Evolutionary conservation across 2,797 vertebrate species (phyloP).

Genomic region (Anguilla anguilla): DNA sequence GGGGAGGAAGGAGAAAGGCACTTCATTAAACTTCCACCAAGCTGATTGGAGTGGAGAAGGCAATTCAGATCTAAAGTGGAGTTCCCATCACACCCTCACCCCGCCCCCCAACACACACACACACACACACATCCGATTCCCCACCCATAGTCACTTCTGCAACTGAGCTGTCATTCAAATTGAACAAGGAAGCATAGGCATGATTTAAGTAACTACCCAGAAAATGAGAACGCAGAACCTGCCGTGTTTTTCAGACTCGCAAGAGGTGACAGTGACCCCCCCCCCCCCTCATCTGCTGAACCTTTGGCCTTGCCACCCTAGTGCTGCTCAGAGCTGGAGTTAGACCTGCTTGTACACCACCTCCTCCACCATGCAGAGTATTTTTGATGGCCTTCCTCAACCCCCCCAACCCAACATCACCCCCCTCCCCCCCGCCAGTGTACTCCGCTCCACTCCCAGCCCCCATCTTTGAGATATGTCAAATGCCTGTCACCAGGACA

Average conservation of each 20-base stretch:
- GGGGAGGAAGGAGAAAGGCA: slow-evolving; percentile 90
- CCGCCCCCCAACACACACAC: slow-evolving; percentile 45
- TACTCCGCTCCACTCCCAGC: slow-evolving; percentile 63
- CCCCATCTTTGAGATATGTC: slow-evolving; percentile 82
- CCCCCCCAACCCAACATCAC: slow-evolving; percentile 61
- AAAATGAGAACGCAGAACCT: slow-evolving; percentile 34
- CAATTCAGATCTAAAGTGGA: slow-evolving; percentile 95
- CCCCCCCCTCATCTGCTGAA: slow-evolving; percentile 52
- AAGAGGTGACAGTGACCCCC: slow-evolving; percentile 77
- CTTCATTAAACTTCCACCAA: slow-evolving; percentile 99
- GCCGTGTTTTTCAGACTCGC: slow-evolving; percentile 78
- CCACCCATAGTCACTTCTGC: slow-evolving; percentile 79
- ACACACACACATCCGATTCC: slow-evolving; percentile 71
- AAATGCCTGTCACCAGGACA: slow-evolving; percentile 82
- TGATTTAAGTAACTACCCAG: slow-evolving; percentile 76
- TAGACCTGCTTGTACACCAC: slow-evolving; percentile 77
- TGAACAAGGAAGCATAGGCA: slow-evolving; percentile 79
- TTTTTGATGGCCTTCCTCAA: slow-evolving; percentile 76
- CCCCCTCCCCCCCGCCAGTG: slow-evolving; percentile 78
- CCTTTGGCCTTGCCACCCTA: slow-evolving; percentile 46
- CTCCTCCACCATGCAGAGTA: slow-evolving; percentile 75
- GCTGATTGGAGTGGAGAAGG: slow-evolving; percentile 99
- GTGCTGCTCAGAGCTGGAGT: slow-evolving; percentile 80
- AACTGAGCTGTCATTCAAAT: slow-evolving; percentile 82
- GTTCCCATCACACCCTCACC: slow-evolving; percentile 81